These are phyloP conservation scores for Trachymyrmex septentrionalis DNA, from an alignment of 1,140 invertebrate genomes.

Conservation along the genomic window DNA sequence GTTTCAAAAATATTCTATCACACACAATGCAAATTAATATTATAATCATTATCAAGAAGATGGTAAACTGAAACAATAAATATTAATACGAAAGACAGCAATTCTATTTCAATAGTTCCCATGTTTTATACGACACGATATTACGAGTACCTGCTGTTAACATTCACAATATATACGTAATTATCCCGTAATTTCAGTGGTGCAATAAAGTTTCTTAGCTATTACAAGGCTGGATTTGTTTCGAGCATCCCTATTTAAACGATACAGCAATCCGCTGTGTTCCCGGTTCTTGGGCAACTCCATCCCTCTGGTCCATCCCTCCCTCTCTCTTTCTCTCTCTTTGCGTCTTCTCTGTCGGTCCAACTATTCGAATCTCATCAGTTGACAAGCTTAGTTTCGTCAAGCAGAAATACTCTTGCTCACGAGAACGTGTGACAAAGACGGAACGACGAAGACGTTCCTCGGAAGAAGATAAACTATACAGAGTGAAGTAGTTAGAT, in stretches of 20 bases:
- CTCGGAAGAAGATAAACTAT: background rate
- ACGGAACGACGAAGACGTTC: background rate
- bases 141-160: background rate
- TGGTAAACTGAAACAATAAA: background rate
- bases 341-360: conserved; percentile 6
- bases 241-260: conserved; percentile 5
- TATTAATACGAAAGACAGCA: background rate
- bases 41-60: background rate
- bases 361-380: conserved; percentile 51
- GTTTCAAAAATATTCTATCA: background rate
- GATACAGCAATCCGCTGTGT: conserved; percentile 22
- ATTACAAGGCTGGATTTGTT: conserved; percentile 26
- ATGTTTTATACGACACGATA: background rate
- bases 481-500: background rate
- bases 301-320: background rate
- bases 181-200: background rate
- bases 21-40: background rate
- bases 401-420: conserved; percentile 32
- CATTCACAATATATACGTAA: background rate
- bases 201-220: background rate
- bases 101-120: background rate
- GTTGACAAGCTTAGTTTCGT: conserved; percentile 45
- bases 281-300: background rate
- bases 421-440: conserved; percentile 24
- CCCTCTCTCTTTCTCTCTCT: background rate